Base-by-base conservation (phyloP, 2,113 vertebrate species). In the Pithys albifrons region DNA sequence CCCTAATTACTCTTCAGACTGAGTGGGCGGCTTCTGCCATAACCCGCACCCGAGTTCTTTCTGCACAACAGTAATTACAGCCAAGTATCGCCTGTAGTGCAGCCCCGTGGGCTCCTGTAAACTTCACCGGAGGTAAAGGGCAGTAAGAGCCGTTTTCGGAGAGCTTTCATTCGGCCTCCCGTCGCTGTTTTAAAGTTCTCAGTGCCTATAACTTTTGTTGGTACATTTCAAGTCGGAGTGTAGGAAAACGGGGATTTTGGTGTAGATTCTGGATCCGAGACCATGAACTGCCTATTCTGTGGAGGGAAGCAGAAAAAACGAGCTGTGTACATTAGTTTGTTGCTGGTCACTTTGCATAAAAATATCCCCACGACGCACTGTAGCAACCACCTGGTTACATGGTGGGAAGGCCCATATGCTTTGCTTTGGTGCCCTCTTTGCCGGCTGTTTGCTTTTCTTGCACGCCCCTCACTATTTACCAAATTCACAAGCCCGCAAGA, bases 1-100 rank as follows among this genome's bases (percentile, higher is more conserved):
- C 76, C 80, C 41, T 91, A 76, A 80, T 83, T 97, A 90, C 55
- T 95, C 54, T 62, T 70, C 86, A 94, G 94, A 88, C 91, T 46
- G 94, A 83, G 88, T 94, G 88, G 92, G 78, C 24, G 79, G 85
- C 23, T 73, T 54, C 25, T 86, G 85, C 78, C 80, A 35, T 46
- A 84, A 46, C 52, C 77, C 3, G 75, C 85, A 55, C 85, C 88
- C 7, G 71, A 71, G 24, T 41, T 83, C 37, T 49, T 52, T 43
- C 25, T 20, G 65, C 64, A 28, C 49, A 88, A 6, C 83, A 79
- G 62, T 85, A 65, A 81, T 96, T 87, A 55, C 1, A 27, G 70
- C 25, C 29, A 70, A 83, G 59, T 76, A 28, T 59, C n/a, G 59
- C 83, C 86, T 58, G 72, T 14, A 37, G 29, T 9, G 49, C 64